These are phyloP conservation scores for Tricholauxania praeusta DNA, from an alignment of 2,888 invertebrate genomes.

Conservation along the genomic window DNA sequence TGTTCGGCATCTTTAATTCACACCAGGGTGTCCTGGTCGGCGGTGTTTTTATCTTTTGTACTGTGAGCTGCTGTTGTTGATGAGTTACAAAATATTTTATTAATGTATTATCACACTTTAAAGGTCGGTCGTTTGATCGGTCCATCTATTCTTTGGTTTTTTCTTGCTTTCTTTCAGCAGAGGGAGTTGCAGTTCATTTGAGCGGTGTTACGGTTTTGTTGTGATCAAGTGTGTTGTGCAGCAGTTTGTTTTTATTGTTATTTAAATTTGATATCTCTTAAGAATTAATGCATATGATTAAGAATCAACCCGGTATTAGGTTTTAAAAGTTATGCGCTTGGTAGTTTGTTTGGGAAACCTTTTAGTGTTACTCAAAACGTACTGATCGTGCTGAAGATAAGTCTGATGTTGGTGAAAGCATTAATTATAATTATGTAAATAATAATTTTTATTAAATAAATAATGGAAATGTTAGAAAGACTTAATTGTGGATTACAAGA, in stretches of 20 bases:
- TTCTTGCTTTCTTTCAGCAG: neutral
- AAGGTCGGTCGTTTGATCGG: slow-evolving; percentile 36
- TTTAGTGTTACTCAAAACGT: neutral
- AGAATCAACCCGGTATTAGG: neutral
- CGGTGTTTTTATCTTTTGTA: slow-evolving; percentile 49
- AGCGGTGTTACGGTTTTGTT: slow-evolving; percentile 54
- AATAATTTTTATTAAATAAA: neutral
- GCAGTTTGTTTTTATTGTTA: slow-evolving; percentile 52
- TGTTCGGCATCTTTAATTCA: slow-evolving; percentile 66
- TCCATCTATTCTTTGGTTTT: slow-evolving; percentile 24
- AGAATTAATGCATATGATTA: slow-evolving; percentile 24
- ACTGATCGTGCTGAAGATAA: neutral
- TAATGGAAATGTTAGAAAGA: too few relatives aligned
- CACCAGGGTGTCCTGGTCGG: slow-evolving; percentile 64
- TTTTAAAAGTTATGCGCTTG: neutral
- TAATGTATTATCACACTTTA: slow-evolving; percentile 64
- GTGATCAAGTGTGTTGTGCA: slow-evolving; percentile 59
- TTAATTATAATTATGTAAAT: slow-evolving; percentile 10
- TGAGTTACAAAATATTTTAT: slow-evolving; percentile 63
- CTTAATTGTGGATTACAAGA: too few relatives aligned
- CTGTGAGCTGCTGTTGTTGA: slow-evolving; percentile 43
- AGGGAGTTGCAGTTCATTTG: slow-evolving; percentile 21
- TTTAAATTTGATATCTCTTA: slow-evolving; percentile 55
- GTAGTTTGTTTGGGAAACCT: neutral
- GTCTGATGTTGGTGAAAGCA: neutral